These are phyloP conservation scores for Sakesphorus luctuosus DNA, from an alignment of 2,113 vertebrate genomes.

Conservation along the genomic window DNA sequence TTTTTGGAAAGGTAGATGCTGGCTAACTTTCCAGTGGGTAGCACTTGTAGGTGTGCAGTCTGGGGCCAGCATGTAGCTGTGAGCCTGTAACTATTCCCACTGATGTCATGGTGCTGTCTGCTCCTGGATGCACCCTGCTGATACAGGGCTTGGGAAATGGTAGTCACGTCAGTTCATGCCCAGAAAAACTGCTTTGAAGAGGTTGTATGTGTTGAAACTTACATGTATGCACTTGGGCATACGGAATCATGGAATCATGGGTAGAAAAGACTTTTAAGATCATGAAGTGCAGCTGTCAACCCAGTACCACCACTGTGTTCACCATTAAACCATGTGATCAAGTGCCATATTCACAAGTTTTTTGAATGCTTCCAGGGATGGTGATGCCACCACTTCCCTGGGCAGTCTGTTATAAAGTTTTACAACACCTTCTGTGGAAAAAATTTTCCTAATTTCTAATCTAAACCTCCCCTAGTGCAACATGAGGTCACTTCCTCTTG, in stretches of 20 bases:
- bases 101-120: background rate
- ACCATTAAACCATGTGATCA: rapidly evolving
- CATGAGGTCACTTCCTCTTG: no score
- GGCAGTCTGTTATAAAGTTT: no score
- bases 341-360: background rate
- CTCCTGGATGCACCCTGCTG: background rate
- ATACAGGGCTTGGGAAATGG: background rate
- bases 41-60: background rate
- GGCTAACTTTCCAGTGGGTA: background rate
- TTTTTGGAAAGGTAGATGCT: background rate
- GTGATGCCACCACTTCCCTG: no score
- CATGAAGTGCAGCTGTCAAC: background rate
- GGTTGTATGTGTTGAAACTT: background rate
- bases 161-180: background rate
- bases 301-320: background rate
- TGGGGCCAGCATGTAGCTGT: background rate
- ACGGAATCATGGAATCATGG: background rate
- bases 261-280: background rate
- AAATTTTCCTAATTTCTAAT: no score
- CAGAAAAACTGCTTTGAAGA: background rate
- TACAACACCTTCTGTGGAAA: no score
- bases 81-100: rapidly evolving
- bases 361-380: background rate
- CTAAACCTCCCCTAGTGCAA: no score
- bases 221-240: background rate